These are phyloP conservation scores for Spatulosminthurus flaviceps DNA, from an alignment of 2,888 invertebrate species.

Conservation along the genomic window DNA sequence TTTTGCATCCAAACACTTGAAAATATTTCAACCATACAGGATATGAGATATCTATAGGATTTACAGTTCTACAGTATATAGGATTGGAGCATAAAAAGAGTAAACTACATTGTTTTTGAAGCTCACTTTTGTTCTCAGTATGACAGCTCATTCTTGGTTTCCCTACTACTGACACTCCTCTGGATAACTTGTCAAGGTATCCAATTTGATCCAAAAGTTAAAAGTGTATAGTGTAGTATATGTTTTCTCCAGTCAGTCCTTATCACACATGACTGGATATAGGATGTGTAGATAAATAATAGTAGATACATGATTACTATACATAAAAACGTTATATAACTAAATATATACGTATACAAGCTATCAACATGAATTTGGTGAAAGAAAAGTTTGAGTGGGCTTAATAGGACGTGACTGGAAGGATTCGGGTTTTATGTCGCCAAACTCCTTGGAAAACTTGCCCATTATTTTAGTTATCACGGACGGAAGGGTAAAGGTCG, in stretches of 20 bases:
- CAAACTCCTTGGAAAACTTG: not conserved
- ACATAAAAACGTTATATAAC: no score
- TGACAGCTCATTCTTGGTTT: not conserved
- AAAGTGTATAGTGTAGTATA: no score
- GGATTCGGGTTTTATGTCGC: conserved; percentile 18
- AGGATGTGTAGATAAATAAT: no score
- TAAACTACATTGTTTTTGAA: not conserved
- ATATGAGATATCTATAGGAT: no score
- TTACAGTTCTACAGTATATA: no score
- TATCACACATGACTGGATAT: no score
- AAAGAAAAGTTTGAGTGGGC: conserved; percentile 1
- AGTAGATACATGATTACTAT: no score
- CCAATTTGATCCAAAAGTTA: not conserved
- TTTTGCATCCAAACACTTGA: no score
- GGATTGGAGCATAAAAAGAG: no score
- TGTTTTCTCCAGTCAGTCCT: no score
- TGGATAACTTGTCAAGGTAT: not conserved
- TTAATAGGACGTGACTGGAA: conserved; percentile 14
- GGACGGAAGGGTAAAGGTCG: conserved; percentile 11
- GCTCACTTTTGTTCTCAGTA: not conserved
- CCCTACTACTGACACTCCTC: no score
- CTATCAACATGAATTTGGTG: conserved; percentile 9
- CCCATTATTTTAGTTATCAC: conserved; percentile 18
- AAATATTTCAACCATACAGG: no score
- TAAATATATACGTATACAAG: not conserved